Percentiles rank a stretch among this genome's conserved stretches.
These are phyloP conservation scores for Hyalella azteca DNA, from an alignment of 2,888 invertebrate species.

Conservation along the genomic window DNA sequence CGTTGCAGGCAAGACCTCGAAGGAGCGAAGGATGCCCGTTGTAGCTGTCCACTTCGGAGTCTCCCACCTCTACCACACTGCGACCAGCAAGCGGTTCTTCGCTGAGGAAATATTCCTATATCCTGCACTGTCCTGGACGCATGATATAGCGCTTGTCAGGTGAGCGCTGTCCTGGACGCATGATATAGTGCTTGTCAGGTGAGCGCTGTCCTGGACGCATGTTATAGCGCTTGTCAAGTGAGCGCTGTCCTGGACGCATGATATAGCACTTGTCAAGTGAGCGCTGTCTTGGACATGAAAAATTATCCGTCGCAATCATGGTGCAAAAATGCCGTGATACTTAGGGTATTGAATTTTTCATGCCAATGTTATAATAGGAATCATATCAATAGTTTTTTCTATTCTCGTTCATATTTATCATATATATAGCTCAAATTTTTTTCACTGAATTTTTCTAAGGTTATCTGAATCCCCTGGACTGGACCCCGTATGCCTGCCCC, in stretches of 20 bases:
- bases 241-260: not conserved
- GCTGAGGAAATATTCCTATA: not conserved
- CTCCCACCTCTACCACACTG: not conserved
- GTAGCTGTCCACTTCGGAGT: not conserved
- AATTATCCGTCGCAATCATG: too few species aligned
- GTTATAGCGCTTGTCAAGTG: too few species aligned
- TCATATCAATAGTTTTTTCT: not conserved
- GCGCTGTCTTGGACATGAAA: not conserved
- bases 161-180: not conserved
- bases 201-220: too few species aligned
- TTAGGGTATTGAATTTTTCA: too few species aligned
- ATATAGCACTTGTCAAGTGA: slow-evolving; percentile 14
- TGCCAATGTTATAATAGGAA: too few species aligned
- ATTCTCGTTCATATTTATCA: not conserved
- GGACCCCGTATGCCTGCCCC: not conserved
- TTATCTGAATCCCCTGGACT: not conserved
- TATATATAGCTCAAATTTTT: not conserved
- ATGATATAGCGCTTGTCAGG: slow-evolving; percentile 29
- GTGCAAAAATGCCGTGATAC: too few species aligned
- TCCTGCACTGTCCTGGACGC: not conserved
- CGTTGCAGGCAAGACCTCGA: not conserved
- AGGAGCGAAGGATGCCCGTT: not conserved
- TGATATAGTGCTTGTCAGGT: not conserved
- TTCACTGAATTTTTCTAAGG: not conserved
- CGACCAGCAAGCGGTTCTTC: too few species aligned